Conservation (phyloP, 2,113 vertebrate species). For the Chiloscyllium plagiosum region DNA sequence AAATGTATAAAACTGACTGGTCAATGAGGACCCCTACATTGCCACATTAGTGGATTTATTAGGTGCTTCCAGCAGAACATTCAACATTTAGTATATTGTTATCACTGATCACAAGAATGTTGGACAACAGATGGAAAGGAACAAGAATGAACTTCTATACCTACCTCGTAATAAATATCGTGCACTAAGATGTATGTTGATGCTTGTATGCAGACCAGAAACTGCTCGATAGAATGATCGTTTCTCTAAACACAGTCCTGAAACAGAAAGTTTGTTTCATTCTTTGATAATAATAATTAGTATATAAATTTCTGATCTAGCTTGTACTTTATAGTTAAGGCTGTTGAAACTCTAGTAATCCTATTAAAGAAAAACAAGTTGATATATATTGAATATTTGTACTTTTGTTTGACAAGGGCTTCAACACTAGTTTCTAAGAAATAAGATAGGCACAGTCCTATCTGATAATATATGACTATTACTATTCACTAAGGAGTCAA, state of each 20-base stretch:
- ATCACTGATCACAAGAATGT: not conserved
- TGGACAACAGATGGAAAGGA: not conserved
- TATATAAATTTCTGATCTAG: not conserved
- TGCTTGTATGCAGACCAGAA: slow-evolving; percentile 85
- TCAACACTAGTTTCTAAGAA: not conserved
- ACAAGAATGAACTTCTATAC: slow-evolving; percentile 7
- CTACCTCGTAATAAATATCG: slow-evolving; percentile 81
- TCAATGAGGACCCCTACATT: too few species aligned
- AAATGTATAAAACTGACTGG: not conserved
- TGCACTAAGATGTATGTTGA: slow-evolving; percentile 84
- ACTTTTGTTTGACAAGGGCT: not conserved
- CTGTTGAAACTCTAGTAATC: not conserved
- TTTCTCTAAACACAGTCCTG: slow-evolving; percentile 87
- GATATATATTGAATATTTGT: not conserved
- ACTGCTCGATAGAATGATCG: slow-evolving; percentile 83
- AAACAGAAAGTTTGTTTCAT: slow-evolving; percentile 39
- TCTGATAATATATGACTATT: not conserved
- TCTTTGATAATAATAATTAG: not conserved
- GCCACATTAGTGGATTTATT: not conserved
- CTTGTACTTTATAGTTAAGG: not conserved
- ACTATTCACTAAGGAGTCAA: too few species aligned
- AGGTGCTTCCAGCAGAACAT: not conserved
- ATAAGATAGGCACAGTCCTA: not conserved
- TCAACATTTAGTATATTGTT: not conserved
- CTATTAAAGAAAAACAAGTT: not conserved